Evolutionary conservation across 1,140 invertebrate species (phyloP).

Genomic region (Heliconius melpomene): DNA sequence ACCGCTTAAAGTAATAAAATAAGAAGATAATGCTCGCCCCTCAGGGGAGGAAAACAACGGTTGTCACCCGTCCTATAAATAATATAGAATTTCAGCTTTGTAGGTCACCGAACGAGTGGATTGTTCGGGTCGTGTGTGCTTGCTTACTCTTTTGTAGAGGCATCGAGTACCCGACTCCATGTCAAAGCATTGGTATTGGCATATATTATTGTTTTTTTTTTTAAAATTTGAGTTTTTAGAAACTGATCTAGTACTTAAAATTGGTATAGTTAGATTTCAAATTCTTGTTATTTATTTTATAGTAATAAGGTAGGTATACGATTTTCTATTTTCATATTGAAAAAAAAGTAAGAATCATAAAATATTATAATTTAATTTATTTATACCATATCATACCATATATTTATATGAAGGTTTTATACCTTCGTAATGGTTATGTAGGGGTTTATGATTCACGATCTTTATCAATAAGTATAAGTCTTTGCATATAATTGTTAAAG

Average conservation of each 20-base stretch:
- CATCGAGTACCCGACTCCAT: constrained; percentile 23
- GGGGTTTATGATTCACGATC: too few species aligned
- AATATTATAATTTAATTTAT: too few species aligned
- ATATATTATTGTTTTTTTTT: not conserved
- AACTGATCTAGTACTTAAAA: not conserved
- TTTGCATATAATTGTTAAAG: too few species aligned
- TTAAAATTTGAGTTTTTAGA: not conserved
- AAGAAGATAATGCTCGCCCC: constrained; percentile 20
- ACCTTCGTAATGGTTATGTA: too few species aligned
- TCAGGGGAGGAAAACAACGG: constrained; percentile 29
- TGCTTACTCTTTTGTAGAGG: constrained; percentile 22
- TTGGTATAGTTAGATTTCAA: not conserved
- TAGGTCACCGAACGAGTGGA: constrained; percentile 37
- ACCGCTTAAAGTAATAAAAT: constrained; percentile 16
- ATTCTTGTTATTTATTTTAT: not conserved
- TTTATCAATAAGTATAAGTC: too few species aligned
- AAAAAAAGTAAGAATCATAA: too few species aligned
- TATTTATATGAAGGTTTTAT: too few species aligned
- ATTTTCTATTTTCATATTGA: too few species aligned
- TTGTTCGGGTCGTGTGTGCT: constrained; percentile 20
- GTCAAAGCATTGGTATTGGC: constrained; percentile 28
- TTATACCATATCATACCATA: too few species aligned
- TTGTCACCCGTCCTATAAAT: constrained; percentile 35
- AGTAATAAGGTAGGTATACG: too few species aligned
- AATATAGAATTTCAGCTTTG: constrained; percentile 38